Evolutionary conservation across 2,888 invertebrate genomes (phyloP).

Genomic region (Liposcelis brunnea): DNA sequence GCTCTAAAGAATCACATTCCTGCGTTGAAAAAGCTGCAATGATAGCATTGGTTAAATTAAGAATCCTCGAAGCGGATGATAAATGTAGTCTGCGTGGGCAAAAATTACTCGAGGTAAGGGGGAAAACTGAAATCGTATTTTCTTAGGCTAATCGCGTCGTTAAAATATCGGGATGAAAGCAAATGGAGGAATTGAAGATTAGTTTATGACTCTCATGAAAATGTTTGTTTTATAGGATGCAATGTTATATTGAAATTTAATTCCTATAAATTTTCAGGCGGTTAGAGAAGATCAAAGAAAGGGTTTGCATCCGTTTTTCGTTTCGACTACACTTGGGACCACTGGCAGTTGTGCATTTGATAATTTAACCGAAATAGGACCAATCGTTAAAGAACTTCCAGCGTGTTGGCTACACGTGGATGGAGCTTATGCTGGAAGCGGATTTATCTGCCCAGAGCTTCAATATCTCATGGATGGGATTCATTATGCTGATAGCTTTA

Average conservation of each 20-base stretch:
- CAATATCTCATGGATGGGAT: slow-evolving; percentile 43
- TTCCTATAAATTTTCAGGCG: slow-evolving; percentile 28
- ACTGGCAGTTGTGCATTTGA: slow-evolving; percentile 74
- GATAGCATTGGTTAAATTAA: slow-evolving; percentile 53
- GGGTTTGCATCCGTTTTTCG: slow-evolving; percentile 68
- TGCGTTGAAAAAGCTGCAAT: slow-evolving; percentile 64
- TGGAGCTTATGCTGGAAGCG: slow-evolving; percentile 73
- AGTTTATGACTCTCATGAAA: too few species aligned
- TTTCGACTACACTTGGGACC: slow-evolving; percentile 65
- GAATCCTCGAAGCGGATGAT: slow-evolving; percentile 53
- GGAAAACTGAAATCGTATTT: too few species aligned
- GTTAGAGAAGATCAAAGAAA: slow-evolving; percentile 53
- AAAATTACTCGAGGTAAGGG: slow-evolving; percentile 32
- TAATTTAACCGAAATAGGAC: slow-evolving; percentile 58
- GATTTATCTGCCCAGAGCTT: slow-evolving; percentile 73
- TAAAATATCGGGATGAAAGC: too few species aligned
- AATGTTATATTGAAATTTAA: too few species aligned
- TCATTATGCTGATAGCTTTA: slow-evolving; percentile 68
- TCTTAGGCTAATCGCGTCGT: too few species aligned
- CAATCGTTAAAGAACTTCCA: slow-evolving; percentile 40
- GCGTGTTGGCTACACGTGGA: slow-evolving; percentile 76
- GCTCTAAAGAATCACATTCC: slow-evolving; percentile 55
- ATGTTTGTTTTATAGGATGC: too few species aligned
- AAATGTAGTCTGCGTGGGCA: slow-evolving; percentile 45
- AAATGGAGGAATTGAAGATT: too few species aligned